These are phyloP conservation scores for Plotosus lineatus DNA, from an alignment of 2,113 vertebrate genomes.

Conservation along the genomic window DNA sequence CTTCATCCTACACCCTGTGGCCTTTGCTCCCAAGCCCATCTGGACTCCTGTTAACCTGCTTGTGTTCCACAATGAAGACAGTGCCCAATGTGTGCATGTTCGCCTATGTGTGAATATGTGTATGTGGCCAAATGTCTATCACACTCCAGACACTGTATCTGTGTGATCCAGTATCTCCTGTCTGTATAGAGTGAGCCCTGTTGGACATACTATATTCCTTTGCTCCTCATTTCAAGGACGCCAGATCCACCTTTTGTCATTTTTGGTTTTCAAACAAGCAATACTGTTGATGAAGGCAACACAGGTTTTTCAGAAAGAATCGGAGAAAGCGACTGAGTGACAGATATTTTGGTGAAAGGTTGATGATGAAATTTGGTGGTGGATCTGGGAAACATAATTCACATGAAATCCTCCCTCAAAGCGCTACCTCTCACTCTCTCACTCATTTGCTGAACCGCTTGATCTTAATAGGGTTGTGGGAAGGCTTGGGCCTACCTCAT, in stretches of 20 bases:
- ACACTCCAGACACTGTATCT: constrained; percentile 45
- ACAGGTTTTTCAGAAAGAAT: constrained; percentile 10
- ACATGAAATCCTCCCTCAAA: not conserved
- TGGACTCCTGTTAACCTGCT: constrained; percentile 67
- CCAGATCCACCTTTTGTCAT: constrained; percentile 26
- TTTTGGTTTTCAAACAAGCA: constrained; percentile 35
- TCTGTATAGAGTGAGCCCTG: constrained; percentile 42
- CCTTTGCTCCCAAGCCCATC: constrained; percentile 65
- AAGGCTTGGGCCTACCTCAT: no score
- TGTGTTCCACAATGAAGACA: constrained; percentile 40
- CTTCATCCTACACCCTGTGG: constrained; percentile 60
- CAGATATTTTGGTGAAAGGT: not conserved
- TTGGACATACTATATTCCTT: constrained; percentile 37
- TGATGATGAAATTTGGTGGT: not conserved
- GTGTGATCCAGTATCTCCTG: constrained; percentile 51
- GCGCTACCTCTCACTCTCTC: no score
- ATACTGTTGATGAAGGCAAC: constrained; percentile 1
- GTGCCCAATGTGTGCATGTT: not conserved
- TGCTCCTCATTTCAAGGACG: constrained; percentile 40
- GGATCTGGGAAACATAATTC: constrained; percentile 2
- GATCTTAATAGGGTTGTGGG: no score
- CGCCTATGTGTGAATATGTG: not conserved
- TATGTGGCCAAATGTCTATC: constrained; percentile 30
- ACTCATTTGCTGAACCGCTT: no score
- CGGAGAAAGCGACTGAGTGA: constrained; percentile 7